phyloP scores from a whole-genome alignment of 2,888 invertebrate species.

The Lycocerus yunnanus region DNA sequence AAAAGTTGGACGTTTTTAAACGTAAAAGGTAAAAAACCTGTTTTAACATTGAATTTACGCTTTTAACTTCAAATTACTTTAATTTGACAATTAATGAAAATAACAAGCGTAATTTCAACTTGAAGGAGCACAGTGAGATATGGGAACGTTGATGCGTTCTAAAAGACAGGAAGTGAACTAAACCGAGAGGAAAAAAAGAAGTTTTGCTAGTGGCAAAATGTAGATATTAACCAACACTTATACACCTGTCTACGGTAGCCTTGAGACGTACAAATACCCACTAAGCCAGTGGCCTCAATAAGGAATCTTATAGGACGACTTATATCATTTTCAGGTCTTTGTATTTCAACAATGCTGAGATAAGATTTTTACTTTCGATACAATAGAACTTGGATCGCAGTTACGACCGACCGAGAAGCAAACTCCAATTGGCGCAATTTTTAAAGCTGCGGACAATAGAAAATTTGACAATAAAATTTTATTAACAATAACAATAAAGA shows the following conservation, averaged over 20 bases:
- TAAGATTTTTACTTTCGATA: conserved; percentile 15
- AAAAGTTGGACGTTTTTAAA: neutral
- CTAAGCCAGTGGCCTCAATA: conserved; percentile 28
- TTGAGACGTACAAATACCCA: conserved; percentile 25
- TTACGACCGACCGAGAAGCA: neutral
- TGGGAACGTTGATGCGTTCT: neutral
- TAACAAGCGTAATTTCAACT: neutral
- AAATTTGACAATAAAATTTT: neutral
- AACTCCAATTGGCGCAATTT: neutral
- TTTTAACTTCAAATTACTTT: neutral
- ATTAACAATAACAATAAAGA: neutral
- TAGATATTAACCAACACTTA: conserved; percentile 1
- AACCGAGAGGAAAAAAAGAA: conserved; percentile 1
- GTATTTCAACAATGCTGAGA: conserved; percentile 19
- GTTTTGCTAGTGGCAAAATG: conserved; percentile 10
- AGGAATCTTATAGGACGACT: conserved; percentile 20
- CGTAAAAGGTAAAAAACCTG: neutral
- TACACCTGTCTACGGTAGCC: conserved; percentile 19
- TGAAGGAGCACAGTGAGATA: neutral
- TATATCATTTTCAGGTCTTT: conserved; percentile 21
- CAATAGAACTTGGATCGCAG: conserved; percentile 14
- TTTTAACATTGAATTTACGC: neutral
- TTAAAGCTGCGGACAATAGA: neutral
- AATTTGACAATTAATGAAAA: neutral
- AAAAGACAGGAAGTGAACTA: neutral